These are phyloP conservation scores for Epistrophe grossulariae DNA, from an alignment of 2,888 invertebrate genomes.

Conservation along the genomic window DNA sequence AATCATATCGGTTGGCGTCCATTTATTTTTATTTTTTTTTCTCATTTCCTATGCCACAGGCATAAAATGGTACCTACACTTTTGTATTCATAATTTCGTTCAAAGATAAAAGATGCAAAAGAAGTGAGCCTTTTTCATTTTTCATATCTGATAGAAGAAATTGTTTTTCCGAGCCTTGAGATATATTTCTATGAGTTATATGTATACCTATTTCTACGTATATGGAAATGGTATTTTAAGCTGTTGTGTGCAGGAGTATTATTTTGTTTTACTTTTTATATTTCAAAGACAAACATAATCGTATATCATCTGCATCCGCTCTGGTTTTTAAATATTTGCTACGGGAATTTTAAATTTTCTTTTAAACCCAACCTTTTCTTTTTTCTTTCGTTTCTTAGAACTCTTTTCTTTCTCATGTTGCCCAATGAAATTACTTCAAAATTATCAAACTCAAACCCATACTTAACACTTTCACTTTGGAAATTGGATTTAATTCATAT, in stretches of 20 bases:
- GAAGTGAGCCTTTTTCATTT: background rate
- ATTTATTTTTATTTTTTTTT: background rate
- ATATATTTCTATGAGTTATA: background rate
- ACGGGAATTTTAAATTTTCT: background rate
- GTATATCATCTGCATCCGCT: background rate
- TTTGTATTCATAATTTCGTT: background rate
- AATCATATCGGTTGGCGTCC: background rate
- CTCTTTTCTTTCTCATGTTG: background rate
- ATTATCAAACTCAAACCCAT: no score
- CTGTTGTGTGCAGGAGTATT: background rate
- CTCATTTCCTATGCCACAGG: background rate
- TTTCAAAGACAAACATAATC: background rate
- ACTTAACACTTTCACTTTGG: no score
- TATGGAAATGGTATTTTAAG: background rate
- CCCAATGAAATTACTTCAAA: no score
- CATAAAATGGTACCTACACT: background rate
- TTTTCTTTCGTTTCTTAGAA: background rate
- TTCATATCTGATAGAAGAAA: background rate
- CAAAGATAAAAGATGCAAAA: background rate
- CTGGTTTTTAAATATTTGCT: background rate
- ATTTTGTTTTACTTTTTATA: background rate
- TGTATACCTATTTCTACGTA: no score
- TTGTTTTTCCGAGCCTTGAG: conserved; percentile 7
- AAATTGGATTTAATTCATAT: no score
- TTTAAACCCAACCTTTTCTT: background rate